Evolutionary conservation across 1,140 invertebrate species (phyloP), one percentile per base, ranked within the genome.

Genomic region (Penaeus japonicus): DNA sequence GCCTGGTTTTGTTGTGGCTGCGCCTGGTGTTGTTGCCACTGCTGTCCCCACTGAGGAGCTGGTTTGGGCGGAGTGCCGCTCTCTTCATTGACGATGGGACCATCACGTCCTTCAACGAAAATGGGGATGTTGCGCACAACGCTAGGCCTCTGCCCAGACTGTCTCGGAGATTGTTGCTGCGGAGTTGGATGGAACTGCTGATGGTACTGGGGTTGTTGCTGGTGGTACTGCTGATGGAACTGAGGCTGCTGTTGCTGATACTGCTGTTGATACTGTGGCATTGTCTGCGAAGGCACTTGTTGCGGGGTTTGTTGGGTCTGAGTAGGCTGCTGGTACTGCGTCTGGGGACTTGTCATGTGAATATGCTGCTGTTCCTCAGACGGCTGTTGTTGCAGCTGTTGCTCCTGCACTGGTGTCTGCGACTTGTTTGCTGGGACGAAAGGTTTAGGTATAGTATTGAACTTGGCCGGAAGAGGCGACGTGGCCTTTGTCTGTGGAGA

Each of bases 101-200:
- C 94, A 90, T 96, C 95, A 57, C 96, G 93, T 30, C 96, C 96
- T 92, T 97, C 96, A 0, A 97, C 96, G 90, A 96, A 96, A 62
- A 97, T 97, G 3, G 96, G 96, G 92, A 98, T 97, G 91, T 96
- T 96, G 90, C 96, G 94, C 22, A 97, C 95, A 1, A 90, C 80
- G 32, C 90, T 89, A 3, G 90, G 80, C 39, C 89, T 77, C 75
- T 91, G 90, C 39, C 91, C 89, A 30, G 84, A 89, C 17, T 70
- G 80, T 5, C 70, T 78, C 18, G 77, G 85, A 0, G 57, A 70
- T 20, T 75, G 89, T 24, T 89, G 88, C 59, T 91, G 89, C 22
- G 78, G 90, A 54, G 62, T 84, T 4, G 85, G 79, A 22, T 84
- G 59, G 22, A 27, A 80, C 55, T 73, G 77, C 55, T 90, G 90